Evolutionary conservation across 2,888 invertebrate genomes (phyloP).

Genomic region (Cartodere bifasciata): DNA sequence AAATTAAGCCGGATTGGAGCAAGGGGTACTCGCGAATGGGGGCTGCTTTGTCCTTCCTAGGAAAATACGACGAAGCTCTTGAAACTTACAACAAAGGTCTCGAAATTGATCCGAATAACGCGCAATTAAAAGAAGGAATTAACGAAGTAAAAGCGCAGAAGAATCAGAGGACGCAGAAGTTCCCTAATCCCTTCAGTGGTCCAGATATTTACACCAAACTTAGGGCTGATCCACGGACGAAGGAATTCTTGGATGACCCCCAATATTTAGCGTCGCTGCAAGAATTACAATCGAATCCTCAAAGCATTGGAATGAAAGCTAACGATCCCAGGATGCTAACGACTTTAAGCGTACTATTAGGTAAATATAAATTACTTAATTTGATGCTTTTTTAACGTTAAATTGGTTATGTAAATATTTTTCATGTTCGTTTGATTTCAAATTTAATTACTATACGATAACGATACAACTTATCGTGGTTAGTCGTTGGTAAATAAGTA

Average conservation of each 20-base stretch:
- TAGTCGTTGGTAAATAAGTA: too few species aligned
- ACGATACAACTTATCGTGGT: too few species aligned
- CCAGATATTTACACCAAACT: conserved; percentile 49
- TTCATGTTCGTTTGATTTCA: too few species aligned
- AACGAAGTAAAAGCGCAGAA: conserved; percentile 41
- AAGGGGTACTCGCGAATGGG: conserved; percentile 87
- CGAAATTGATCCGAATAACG: conserved; percentile 57
- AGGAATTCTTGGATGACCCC: conserved; percentile 59
- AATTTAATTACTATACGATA: too few species aligned
- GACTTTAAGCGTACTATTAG: conserved; percentile 57
- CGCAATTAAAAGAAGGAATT: conserved; percentile 54
- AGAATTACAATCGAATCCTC: conserved; percentile 54
- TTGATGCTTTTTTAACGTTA: too few species aligned
- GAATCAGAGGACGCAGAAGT: conserved; percentile 14
- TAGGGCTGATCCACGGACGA: conserved; percentile 53
- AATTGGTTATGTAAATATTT: too few species aligned
- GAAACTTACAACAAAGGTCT: conserved; percentile 64
- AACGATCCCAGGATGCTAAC: conserved; percentile 55
- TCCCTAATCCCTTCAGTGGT: conserved; percentile 42
- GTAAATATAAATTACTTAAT: too few species aligned
- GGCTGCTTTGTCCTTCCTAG: conserved; percentile 67
- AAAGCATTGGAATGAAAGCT: conserved; percentile 39
- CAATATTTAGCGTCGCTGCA: conserved; percentile 52
- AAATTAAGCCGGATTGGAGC: conserved; percentile 71
- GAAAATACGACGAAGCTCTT: conserved; percentile 61